phyloP scores from a whole-genome alignment of 2,797 vertebrate genomes.

The Arremon aurantiirostris region DNA sequence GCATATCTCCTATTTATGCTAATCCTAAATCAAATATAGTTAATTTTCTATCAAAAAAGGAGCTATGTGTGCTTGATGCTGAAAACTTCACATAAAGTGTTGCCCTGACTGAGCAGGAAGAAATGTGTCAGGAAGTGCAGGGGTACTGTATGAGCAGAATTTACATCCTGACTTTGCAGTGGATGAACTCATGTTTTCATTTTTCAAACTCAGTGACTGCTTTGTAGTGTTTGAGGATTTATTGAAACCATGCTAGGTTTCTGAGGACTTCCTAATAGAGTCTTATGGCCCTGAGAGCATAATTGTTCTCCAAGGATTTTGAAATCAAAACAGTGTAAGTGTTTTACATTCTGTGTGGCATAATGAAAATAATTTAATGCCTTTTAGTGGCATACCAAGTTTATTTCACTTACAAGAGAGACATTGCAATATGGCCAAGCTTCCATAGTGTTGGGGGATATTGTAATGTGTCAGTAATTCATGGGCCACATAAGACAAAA shows the following conservation, averaged over 20 bases:
- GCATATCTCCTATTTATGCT: neutral
- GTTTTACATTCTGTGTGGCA: constrained; percentile 68
- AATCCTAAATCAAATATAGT: neutral
- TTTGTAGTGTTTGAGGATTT: constrained; percentile 64
- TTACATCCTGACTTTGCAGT: constrained; percentile 23
- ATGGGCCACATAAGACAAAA: constrained; percentile 54
- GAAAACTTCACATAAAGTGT: neutral
- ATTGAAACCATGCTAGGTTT: constrained; percentile 66
- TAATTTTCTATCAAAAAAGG: neutral
- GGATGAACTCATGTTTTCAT: constrained; percentile 67
- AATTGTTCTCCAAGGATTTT: constrained; percentile 69
- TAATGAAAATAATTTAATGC: constrained; percentile 73
- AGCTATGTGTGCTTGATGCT: neutral
- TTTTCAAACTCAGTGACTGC: constrained; percentile 65
- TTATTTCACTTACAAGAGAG: constrained; percentile 56
- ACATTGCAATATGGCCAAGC: constrained; percentile 44
- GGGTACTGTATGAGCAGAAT: neutral
- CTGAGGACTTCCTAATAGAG: constrained; percentile 64
- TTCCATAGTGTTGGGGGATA: constrained; percentile 9
- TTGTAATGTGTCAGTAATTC: constrained; percentile 53
- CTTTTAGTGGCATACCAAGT: constrained; percentile 65
- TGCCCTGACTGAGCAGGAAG: neutral
- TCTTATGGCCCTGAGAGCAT: constrained; percentile 56
- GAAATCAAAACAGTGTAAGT: constrained; percentile 70
- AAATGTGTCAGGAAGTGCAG: neutral